Evolutionary conservation across 2,888 invertebrate species (phyloP), one percentile per base, ranked within the genome.

Genomic region (Tetramorium bicarinatum): DNA sequence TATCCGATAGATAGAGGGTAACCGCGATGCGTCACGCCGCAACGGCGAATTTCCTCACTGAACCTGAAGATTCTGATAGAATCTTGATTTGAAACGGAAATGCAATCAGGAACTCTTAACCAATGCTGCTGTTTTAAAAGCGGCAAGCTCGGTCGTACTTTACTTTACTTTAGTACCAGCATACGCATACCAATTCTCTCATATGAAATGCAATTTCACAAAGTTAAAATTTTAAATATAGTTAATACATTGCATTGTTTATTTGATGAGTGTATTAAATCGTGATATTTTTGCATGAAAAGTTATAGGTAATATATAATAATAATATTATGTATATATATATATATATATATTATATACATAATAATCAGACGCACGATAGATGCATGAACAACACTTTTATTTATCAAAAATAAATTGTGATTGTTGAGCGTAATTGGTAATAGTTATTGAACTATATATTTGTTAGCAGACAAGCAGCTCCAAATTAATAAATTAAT

Each of bases 391-490:
- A 8, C 15, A 13, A 72, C 41, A 11, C 15, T 72, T 34, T 25
- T 21, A 34, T 34, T 21, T 71, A 25, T 54, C 4, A 38, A 54
- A 72, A 72, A 72, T 72, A 54, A 54, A 25, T 72, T 38, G 34
- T 18, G 6, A 11, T 25, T 0, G 38, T 15, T 34, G 21, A 54
- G 41, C 13, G 13, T 7, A n/a, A 18, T 13, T 59, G 41, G 18
- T 1, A 21, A 41, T 72, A 74, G 59, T 74, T 59, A 41, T 72
- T 21, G 7, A 59, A 74, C 29, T 34, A 74, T 3, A 56, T 54
- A 21, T 56, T 56, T 74, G 9, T 49, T 44, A 67, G 13, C 9
- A 21, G 13, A 47, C 15, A 21, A 25, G 11, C 41, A 54, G 18
- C 7, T n/a, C 3, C 18, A 25, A 29, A 11, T 56, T 18, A 72